These are phyloP conservation scores for Oreochromis niloticus DNA, from an alignment of 2,113 vertebrate genomes.

Conservation along the genomic window DNA sequence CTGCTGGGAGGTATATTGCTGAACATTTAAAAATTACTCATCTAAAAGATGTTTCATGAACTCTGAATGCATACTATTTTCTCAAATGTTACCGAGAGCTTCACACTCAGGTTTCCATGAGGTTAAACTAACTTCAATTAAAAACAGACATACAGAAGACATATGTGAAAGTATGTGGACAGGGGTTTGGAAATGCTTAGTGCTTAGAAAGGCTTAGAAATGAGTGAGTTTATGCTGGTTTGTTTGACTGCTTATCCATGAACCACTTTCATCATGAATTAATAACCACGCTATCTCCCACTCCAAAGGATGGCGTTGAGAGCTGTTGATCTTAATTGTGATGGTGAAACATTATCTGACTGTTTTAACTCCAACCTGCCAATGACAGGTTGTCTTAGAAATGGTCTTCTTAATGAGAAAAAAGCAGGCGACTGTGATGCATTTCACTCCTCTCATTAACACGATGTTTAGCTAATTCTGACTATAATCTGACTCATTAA, in stretches of 20 bases:
- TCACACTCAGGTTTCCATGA: background rate
- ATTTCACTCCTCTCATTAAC: background rate
- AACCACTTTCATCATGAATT: background rate
- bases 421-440: background rate
- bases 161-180: background rate
- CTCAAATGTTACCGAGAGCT: background rate
- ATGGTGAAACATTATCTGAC: background rate
- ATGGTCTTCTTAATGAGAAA: background rate
- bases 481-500: background rate
- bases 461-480: slow-evolving; percentile 2
- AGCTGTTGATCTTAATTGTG: background rate
- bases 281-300: background rate
- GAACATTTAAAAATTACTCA: background rate
- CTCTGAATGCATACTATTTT: background rate
- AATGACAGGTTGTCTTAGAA: background rate
- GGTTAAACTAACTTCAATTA: background rate
- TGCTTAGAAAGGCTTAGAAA: background rate
- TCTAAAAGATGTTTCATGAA: background rate
- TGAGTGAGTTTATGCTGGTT: background rate
- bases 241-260: background rate
- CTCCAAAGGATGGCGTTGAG: background rate
- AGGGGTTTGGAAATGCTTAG: background rate
- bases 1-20: background rate
- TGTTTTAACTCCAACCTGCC: background rate
- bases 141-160: background rate